Evolutionary conservation across 2,797 vertebrate species (phyloP).

Genomic region (Cyclura pinguis): DNA sequence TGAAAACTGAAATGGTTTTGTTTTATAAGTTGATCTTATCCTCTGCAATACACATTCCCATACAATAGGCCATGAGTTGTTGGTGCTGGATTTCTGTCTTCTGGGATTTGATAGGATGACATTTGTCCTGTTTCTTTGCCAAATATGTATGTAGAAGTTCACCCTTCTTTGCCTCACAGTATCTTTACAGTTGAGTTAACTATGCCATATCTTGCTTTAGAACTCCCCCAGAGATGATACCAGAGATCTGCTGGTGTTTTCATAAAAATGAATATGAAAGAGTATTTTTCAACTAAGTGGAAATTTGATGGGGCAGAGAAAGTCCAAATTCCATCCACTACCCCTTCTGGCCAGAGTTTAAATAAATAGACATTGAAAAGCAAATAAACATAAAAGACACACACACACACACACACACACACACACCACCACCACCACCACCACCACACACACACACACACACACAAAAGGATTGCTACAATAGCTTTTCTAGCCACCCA

Average conservation of each 20-base stretch:
- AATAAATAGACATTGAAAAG: neutral
- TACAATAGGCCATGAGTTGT: conserved; percentile 69
- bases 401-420: too few relatives aligned
- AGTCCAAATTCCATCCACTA: conserved; percentile 3
- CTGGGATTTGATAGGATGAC: conserved; percentile 70
- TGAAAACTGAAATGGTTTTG: conserved; percentile 58
- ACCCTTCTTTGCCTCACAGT: neutral
- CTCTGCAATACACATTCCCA: conserved; percentile 58
- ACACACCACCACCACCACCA: too few relatives aligned
- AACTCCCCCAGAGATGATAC: neutral
- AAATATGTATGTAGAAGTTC: conserved; percentile 60
- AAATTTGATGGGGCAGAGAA: neutral
- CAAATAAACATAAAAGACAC: neutral
- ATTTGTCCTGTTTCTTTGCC: conserved; percentile 68
- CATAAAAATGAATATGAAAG: neutral
- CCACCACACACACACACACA: neutral
- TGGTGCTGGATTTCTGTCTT: conserved; percentile 65
- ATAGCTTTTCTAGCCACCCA: neutral
- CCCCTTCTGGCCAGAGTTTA: neutral
- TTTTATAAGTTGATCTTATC: conserved; percentile 59
- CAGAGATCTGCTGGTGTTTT: neutral
- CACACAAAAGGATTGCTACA: neutral
- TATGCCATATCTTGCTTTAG: conserved; percentile 3
- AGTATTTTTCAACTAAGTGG: conserved; percentile 1
- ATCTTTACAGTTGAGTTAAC: conserved; percentile 5